Conservation (phyloP, 2,113 vertebrate genomes). For the Paramormyrops kingsleyae region DNA sequence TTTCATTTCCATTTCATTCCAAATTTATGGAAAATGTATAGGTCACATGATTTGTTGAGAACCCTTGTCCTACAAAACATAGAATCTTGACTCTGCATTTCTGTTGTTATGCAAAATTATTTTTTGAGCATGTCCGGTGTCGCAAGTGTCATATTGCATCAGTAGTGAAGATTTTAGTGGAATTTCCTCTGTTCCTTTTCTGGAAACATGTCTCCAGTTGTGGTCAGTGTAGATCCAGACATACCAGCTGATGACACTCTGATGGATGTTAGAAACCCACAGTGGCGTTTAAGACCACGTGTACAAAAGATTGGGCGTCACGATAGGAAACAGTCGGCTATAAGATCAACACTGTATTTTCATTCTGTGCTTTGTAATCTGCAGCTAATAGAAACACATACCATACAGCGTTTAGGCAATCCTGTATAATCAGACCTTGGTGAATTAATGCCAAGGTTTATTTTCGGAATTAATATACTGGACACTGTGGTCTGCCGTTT, state of each 20-base stretch:
- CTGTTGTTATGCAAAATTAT: neutral
- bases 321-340: neutral
- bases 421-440: neutral
- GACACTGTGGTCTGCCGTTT: neutral
- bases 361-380: neutral
- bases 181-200: neutral
- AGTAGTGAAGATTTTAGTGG: neutral
- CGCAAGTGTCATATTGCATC: neutral
- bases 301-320: neutral
- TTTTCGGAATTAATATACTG: neutral
- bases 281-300: neutral
- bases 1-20: neutral
- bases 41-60: neutral
- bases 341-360: neutral
- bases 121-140: neutral
- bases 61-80: neutral
- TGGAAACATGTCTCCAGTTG: neutral
- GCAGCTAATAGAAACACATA: neutral
- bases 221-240: neutral
- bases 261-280: neutral
- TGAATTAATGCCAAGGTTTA: neutral
- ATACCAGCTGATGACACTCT: neutral
- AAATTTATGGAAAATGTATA: neutral
- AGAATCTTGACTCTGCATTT: neutral
- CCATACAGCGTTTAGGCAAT: neutral